Evolutionary conservation across 2,113 vertebrate genomes (phyloP).

Genomic region (Psophia crepitans): DNA sequence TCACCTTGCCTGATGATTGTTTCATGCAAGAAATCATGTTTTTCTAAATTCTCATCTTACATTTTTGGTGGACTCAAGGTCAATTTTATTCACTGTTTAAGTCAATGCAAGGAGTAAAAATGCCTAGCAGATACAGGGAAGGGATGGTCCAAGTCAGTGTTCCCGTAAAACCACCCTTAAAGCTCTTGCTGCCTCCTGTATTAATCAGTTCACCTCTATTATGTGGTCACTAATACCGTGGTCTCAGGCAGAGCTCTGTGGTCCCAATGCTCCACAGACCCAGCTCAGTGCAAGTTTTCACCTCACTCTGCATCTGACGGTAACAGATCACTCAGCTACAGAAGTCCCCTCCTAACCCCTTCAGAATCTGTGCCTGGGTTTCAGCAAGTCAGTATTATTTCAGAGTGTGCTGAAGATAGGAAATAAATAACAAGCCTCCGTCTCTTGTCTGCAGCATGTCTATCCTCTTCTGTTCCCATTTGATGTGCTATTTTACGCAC

Average conservation of each 20-base stretch:
- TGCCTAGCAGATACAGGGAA: not conserved
- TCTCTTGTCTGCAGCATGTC: constrained; percentile 63
- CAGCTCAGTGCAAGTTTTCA: constrained; percentile 16
- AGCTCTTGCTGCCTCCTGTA: not conserved
- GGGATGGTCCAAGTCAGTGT: not conserved
- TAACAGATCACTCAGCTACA: constrained; percentile 40
- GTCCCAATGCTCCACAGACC: not conserved
- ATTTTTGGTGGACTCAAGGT: not conserved
- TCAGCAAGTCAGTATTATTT: constrained; percentile 56
- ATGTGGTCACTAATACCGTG: rapidly evolving
- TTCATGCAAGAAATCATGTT: not conserved
- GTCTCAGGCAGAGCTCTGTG: not conserved
- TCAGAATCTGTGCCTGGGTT: constrained; percentile 8
- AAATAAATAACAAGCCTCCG: constrained; percentile 67
- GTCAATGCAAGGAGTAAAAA: not conserved
- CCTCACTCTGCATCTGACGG: not conserved
- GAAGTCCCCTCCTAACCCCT: constrained; percentile 51
- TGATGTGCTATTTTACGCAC: constrained; percentile 78
- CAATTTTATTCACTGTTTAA: not conserved
- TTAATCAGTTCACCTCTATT: not conserved
- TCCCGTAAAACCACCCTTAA: not conserved
- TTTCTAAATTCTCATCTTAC: not conserved
- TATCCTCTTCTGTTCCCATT: constrained; percentile 69
- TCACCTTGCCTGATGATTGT: not conserved
- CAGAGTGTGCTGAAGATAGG: constrained; percentile 36